Evolutionary conservation across 2,797 vertebrate species (phyloP), one percentile per base, ranked within the genome.

Genomic region (Hoplostethus atlanticus): DNA sequence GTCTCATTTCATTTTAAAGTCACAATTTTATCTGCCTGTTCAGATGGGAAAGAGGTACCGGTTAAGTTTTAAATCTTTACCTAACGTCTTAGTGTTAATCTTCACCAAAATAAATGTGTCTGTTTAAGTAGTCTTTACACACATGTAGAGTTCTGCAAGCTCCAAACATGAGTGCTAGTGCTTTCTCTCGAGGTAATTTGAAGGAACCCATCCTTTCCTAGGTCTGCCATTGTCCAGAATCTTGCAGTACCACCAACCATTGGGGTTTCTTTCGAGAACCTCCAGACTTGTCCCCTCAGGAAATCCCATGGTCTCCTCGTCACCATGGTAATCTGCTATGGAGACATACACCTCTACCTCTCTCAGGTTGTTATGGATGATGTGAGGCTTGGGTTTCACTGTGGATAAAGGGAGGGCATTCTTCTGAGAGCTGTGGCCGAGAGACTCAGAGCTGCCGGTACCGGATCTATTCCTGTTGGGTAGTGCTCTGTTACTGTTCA

Each of bases 201-300:
- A 99, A 77, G 98, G 98, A 76, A 99, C 98, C 98, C 98, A 99
- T 87, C 98, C 98, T 95, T 99, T 99, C 77, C 97, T 96, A 78
- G 96, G 96, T 86, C 94, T 95, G 62, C 95, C 95, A 69, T 95
- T 96, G 85, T 97, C 98, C 88, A 99, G 95, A 90, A 99, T 95
- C 88, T 99, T 97, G 93, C 98, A 99, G 94, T 99, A 99, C 98
- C 98, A 99, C 98, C 98, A 99, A 75, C 98, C 98, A 1, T 99
- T 99, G 36, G 98, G 97, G 94, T 99, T 99, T 88, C 95, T 96
- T 89, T 99, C 98, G 0, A 99, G 94, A 77, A 99, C 98, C 89
- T 99, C 98, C 93, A 99, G 96, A 92, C 93, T 97, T 12, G 98
- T 97, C 47, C 98, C 98, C 91, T 99, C 98, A n/a, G 97, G 97